Base-by-base conservation (phyloP, 1,140 invertebrate species). In the Goniozus legneri region DNA sequence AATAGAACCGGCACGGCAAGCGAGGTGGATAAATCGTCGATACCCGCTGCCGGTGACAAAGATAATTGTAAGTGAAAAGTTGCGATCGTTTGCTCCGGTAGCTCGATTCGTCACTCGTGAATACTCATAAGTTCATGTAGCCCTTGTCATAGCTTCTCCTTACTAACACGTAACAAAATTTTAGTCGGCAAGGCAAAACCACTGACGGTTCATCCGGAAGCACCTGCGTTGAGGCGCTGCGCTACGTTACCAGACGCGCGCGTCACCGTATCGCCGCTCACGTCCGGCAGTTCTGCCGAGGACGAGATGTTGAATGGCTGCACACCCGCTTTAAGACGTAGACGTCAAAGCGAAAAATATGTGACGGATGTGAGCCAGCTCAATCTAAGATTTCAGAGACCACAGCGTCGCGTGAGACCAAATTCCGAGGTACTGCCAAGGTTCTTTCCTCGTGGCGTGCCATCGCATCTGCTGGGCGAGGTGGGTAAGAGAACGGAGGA, bases 281-380 rank as follows among this genome's bases (percentile, higher is more conserved):
- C 64, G 32, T 77, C 70, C 8, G 65, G 64, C 40, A 77, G 75
- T 52, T 73, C 71, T 50, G 64, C 68, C 41, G 72, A 65, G 46
- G 69, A 77, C 33, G 69, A 76, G 51, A 73, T 76, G 50, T 52
- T 76, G 41, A 71, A 65, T 2, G 71, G 76, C 32, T 79, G 77
- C 36, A 86, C 84, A 0, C 84, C 84, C 7, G 84, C 79, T 12
- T 72, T 88, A n/a, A 77, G 86, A 7, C 77, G 87, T n/a, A 76
- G 87, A 12, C 77, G 82, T 39, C 79, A 79, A 38, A 75, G 77
- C 35, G 86, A 88, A 47, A 89, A 89, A 64, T 89, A 89, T 67
- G 84, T 87, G 1, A 82, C 82, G 3, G 86, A 89, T 69, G 81
- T 82, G 31, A 80, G 82, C 18, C 85, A 89, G 62, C 72, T 88